Conservation (phyloP, 2,888 invertebrate genomes). For the Thereva nobilitata region DNA sequence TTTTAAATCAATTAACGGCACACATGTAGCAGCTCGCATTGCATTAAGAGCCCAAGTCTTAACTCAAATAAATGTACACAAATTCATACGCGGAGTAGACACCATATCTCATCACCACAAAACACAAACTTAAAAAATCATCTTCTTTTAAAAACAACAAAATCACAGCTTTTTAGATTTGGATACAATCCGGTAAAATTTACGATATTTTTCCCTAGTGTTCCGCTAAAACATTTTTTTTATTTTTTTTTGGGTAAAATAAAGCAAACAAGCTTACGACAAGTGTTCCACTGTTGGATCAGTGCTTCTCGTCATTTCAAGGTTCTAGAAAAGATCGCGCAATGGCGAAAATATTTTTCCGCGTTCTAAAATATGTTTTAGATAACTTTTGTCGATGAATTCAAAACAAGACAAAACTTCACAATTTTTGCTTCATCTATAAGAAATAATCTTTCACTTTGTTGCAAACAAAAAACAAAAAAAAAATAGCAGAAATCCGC, state of each 20-base stretch:
- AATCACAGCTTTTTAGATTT: slow-evolving; percentile 5
- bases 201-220: too few relatives aligned
- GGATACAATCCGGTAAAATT: background rate
- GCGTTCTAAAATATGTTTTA: background rate
- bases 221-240: too few relatives aligned
- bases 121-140: too few relatives aligned
- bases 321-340: slow-evolving; percentile 31
- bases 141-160: too few relatives aligned
- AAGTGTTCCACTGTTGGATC: slow-evolving; percentile 20
- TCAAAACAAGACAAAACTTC: slow-evolving; percentile 6
- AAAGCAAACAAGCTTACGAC: slow-evolving; percentile 21
- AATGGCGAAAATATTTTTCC: slow-evolving; percentile 21
- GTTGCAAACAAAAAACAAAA: too few relatives aligned
- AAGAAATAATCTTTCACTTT: too few relatives aligned
- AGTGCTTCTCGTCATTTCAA: slow-evolving; percentile 15
- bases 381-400: background rate
- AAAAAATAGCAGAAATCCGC: too few relatives aligned
- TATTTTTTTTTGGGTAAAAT: background rate
- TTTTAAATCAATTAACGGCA: background rate
- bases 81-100: too few relatives aligned
- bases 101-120: too few relatives aligned
- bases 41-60: too few relatives aligned
- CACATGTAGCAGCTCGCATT: too few relatives aligned
- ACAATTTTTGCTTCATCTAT: background rate
- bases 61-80: too few relatives aligned